phyloP scores from a whole-genome alignment of 1,140 invertebrate species.

The Hylaeus volcanicus region DNA sequence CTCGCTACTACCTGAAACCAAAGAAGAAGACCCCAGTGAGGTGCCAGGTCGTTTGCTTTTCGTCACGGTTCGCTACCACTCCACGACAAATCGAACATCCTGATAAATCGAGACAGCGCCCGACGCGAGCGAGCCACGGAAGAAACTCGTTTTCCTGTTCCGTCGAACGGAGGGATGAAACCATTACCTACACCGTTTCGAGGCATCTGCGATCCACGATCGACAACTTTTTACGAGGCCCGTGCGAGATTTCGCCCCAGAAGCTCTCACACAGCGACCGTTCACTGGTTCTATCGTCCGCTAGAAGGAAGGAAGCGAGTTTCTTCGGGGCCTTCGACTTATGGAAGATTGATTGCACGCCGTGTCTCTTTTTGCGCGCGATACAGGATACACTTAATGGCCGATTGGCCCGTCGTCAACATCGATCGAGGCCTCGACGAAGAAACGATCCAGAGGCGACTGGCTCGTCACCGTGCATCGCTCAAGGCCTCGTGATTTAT shows the following conservation, averaged over 20 bases:
- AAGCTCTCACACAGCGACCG: conserved; percentile 1
- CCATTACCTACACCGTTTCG: conserved; percentile 19
- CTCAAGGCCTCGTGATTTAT: not conserved
- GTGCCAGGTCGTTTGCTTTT: conserved; percentile 5
- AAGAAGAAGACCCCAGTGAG: conserved; percentile 37
- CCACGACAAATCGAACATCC: conserved; percentile 19
- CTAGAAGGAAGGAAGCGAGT: conserved; percentile 33
- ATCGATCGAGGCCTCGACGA: conserved; percentile 59
- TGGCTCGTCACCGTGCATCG: conserved; percentile 10
- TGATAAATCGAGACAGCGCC: conserved; percentile 17
- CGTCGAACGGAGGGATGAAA: conserved; percentile 23
- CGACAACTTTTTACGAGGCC: conserved; percentile 50
- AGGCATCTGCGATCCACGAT: conserved; percentile 29
- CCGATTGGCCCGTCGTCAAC: conserved; percentile 65
- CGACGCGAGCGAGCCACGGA: not conserved
- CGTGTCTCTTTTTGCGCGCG: conserved; percentile 59
- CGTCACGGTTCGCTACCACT: not conserved
- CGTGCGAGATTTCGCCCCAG: conserved; percentile 25
- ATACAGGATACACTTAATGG: conserved; percentile 67
- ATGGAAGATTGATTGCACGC: conserved; percentile 71
- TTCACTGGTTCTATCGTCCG: conserved; percentile 31
- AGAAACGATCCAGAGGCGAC: conserved; percentile 23
- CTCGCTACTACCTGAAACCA: conserved; percentile 78
- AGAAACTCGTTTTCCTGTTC: conserved; percentile 25
- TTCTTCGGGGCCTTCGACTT: conserved; percentile 61